These are phyloP conservation scores for Oenanthe melanoleuca DNA, from an alignment of 2,113 vertebrate genomes.

Conservation along the genomic window DNA sequence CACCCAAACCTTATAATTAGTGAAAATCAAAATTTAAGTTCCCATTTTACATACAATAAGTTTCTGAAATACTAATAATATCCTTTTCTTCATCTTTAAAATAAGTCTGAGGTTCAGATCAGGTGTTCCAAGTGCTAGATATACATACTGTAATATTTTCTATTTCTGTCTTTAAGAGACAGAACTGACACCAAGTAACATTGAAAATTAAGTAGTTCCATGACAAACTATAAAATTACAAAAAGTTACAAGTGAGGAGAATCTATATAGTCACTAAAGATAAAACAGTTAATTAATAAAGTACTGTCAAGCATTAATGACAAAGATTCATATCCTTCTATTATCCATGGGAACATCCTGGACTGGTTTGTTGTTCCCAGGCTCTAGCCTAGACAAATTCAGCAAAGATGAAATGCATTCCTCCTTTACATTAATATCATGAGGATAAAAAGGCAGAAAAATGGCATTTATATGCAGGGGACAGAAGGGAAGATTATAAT, in stretches of 20 bases:
- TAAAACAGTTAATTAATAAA: not conserved
- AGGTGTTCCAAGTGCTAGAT: not conserved
- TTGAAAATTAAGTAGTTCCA: not conserved
- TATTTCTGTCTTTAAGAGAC: not conserved
- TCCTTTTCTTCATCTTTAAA: not conserved
- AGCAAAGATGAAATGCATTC: not conserved
- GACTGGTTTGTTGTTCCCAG: not conserved
- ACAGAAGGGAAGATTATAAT: not conserved
- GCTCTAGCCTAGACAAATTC: not conserved
- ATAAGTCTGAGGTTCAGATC: not conserved
- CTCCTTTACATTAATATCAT: not conserved
- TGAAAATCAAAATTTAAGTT: not conserved
- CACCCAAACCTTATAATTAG: constrained; percentile 4
- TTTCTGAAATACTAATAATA: not conserved
- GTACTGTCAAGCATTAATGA: not conserved
- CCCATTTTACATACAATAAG: not conserved
- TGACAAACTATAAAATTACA: not conserved
- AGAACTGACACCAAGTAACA: not conserved
- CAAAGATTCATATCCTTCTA: not conserved
- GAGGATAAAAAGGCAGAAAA: not conserved
- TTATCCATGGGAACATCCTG: not conserved
- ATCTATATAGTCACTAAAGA: not conserved
- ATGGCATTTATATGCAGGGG: not conserved
- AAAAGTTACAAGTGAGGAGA: not conserved
- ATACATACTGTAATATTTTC: not conserved